Conservation (phyloP, 2,888 invertebrate species). For the Rhamphomyia laevipes region DNA sequence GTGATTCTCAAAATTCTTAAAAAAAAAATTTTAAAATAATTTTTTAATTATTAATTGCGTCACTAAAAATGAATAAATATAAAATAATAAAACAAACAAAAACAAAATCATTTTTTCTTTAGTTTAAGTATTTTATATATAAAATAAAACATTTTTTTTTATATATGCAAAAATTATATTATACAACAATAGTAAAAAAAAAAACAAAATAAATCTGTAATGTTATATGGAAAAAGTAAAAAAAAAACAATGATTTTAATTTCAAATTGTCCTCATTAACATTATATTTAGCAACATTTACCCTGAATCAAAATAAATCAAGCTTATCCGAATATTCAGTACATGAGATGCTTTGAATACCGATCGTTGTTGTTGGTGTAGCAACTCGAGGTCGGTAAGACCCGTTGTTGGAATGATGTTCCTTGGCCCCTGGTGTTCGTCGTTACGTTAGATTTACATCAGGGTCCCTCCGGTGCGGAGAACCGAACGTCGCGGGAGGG, state of each 20-base stretch:
- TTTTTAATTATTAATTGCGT: not conserved
- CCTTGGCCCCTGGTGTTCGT: no score
- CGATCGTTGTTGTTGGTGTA: no score
- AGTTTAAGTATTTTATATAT: not conserved
- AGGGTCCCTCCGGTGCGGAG: no score
- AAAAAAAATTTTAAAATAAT: not conserved
- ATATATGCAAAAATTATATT: not conserved
- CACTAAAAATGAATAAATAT: not conserved
- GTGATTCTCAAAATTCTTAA: not conserved
- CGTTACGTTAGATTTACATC: no score
- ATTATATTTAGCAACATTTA: no score
- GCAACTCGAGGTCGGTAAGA: no score
- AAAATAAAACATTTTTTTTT: not conserved
- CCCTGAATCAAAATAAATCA: no score
- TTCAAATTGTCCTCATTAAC: not conserved
- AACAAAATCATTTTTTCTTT: not conserved
- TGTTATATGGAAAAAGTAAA: constrained; percentile 30
- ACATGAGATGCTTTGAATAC: no score
- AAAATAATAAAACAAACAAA: not conserved
- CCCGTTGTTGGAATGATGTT: no score
- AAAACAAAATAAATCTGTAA: constrained; percentile 27
- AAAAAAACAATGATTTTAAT: not conserved
- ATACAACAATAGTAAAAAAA: not conserved
- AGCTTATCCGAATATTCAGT: no score
- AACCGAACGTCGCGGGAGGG: no score